Evolutionary conservation across 2,113 vertebrate genomes (phyloP).

Genomic region (Petrocephalus microphthalmus): DNA sequence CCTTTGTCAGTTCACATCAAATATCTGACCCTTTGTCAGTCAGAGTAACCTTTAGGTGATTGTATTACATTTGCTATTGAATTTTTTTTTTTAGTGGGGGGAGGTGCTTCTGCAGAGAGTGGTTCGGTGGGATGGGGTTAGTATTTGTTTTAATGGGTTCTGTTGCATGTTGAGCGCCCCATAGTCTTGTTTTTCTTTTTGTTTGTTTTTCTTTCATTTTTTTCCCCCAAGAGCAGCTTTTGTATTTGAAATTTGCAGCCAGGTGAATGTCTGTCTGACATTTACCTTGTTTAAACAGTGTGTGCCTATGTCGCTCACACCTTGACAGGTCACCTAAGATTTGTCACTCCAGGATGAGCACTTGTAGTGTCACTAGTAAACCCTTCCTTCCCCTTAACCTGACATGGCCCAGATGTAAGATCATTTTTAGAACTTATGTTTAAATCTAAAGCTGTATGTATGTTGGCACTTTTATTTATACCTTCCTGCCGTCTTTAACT

Average conservation of each 20-base stretch:
- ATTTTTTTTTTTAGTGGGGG: not conserved
- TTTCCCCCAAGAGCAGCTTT: slow-evolving; percentile 52
- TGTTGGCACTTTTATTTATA: not conserved
- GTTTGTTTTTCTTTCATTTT: not conserved
- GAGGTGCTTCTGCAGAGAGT: not conserved
- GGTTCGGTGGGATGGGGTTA: not conserved
- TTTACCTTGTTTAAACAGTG: slow-evolving; percentile 22
- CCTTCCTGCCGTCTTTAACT: not conserved
- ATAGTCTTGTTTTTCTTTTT: not conserved
- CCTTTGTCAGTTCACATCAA: slow-evolving; percentile 28
- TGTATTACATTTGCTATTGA: not conserved
- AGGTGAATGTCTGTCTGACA: slow-evolving; percentile 17
- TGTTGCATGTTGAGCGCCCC: not conserved
- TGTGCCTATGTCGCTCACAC: slow-evolving; percentile 29
- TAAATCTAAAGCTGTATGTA: not conserved
- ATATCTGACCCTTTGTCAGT: slow-evolving; percentile 46
- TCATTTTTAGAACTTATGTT: slow-evolving; percentile 38
- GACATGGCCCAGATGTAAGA: slow-evolving; percentile 31
- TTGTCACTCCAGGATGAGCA: slow-evolving; percentile 49
- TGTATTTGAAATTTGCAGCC: slow-evolving; percentile 23
- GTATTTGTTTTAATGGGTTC: not conserved
- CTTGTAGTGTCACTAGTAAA: slow-evolving; percentile 42
- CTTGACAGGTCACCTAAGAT: slow-evolving; percentile 43
- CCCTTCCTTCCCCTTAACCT: slow-evolving; percentile 29
- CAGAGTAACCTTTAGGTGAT: slow-evolving; percentile 47